A percentile compares a stretch with the other conserved stretches of the same genome.
Conservation (phyloP, 2,797 vertebrate species). For the Clarias pachynema region DNA sequence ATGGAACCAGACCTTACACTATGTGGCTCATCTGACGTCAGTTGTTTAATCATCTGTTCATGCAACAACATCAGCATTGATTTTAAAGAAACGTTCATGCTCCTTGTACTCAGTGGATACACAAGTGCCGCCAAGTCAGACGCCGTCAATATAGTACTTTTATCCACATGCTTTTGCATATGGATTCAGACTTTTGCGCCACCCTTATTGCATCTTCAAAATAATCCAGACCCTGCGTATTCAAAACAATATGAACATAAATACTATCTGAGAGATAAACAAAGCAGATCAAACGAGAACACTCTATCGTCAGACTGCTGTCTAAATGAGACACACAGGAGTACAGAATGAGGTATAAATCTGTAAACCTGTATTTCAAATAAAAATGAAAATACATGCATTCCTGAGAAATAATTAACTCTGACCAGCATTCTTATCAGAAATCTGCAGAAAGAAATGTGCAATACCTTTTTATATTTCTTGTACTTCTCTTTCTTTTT, state of each 20-base stretch:
- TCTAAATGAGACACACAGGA: not conserved
- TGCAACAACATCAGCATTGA: too few relatives aligned
- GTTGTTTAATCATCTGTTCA: too few relatives aligned
- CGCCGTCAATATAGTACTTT: too few relatives aligned
- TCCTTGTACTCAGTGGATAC: too few relatives aligned
- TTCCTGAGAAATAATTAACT: not conserved
- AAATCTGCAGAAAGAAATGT: not conserved
- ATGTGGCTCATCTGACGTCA: too few relatives aligned
- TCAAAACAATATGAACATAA: not conserved
- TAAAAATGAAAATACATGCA: not conserved
- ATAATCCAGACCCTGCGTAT: not conserved
- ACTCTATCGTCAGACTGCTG: not conserved
- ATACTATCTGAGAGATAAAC: not conserved
- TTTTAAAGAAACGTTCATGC: too few relatives aligned
- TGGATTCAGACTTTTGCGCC: too few relatives aligned
- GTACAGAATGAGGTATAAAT: not conserved
- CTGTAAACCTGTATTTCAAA: not conserved
- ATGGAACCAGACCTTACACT: too few relatives aligned
- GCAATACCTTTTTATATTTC: slow-evolving; percentile 57
- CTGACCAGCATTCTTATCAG: too few relatives aligned
- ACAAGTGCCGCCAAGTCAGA: too few relatives aligned
- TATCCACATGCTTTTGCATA: too few relatives aligned
- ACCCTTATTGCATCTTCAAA: not conserved
- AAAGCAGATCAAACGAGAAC: not conserved
- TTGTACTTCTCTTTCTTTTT: slow-evolving; percentile 58